Evolutionary conservation across 2,113 vertebrate species (phyloP), one percentile per base, ranked within the genome.

Genomic region (Pachycephala philippinensis): DNA sequence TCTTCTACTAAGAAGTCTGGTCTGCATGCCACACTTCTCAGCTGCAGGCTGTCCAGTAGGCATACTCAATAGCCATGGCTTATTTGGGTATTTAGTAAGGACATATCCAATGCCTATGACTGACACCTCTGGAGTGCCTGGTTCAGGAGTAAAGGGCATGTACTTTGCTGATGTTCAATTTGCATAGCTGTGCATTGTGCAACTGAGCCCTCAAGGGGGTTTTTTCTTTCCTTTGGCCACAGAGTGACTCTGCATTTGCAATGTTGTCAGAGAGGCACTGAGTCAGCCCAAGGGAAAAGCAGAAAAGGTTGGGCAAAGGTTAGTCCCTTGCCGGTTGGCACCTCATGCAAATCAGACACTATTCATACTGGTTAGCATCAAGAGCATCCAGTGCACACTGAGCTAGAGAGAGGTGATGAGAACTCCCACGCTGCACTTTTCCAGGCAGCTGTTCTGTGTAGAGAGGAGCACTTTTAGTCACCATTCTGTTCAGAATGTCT

Each of bases 31-130:
- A 14, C 8, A 35, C 33, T 84, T 84, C 49, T 79, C 49, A 87
- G 49, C 27, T 11, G 5, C 54, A 49, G 21, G 13, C 42, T 81
- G n/a, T 26, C 40, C 56, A 27, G 23, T 18, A 23, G 12, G 14
- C 3, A 5, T 39, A 30, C 42, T 50, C 35, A 35, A 60, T 24
- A 84, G 24, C 23, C 27, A 24, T 21, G 54, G 20, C 13, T 89
- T 57, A 39, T 54, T 23, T 70, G 64, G 6, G 4, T 35, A 22
- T n/a, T 90, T 31, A 54, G 19, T 52, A 42, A 90, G 68, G 47
- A 47, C 33, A 35, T 30, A 61, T 3, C 24, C 21, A 13, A 6
- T 0, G 0, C 5, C n/a, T 68, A 2, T 31, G 31, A 44, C 2
- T 92, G 79, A 45, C 7, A 14, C 1, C 4, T 40, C 61, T 70